Evolutionary conservation across 2,888 invertebrate species (phyloP), one percentile per base, ranked within the genome.

Genomic region (Corythucha ciliata): DNA sequence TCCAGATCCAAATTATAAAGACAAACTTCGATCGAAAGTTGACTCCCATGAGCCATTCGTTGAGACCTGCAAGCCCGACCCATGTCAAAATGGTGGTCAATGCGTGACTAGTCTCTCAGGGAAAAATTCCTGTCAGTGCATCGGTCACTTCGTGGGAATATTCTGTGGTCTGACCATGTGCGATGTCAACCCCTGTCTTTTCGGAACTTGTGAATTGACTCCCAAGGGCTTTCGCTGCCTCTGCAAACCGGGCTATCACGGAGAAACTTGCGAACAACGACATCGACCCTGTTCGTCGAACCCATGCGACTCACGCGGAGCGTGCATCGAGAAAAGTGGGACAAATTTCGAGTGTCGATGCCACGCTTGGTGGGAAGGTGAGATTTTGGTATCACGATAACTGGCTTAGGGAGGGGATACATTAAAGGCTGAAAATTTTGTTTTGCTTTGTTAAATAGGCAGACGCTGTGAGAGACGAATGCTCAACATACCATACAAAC

Each of bases 91-190:
- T 64, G 77, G 74, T 10, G 85, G 84, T 1, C 76, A 75, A 61
- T 86, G 85, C 64, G 69, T 78, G 6, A 66, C 71, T 2, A 76
- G 76, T 21, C 67, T 68, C 7, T 29, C 50, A 16, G 58, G 55
- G 5, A 76, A 68, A 56, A 77, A 73, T 59, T 74, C 74, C 53
- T 86, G 86, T 63, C 78, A 80, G 58, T 85, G 85, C 64, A 68
- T 69, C 25, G 80, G 81, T 55, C 80, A 81, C 66, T 84, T 77
- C 61, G 82, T 82, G 58, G 85, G 84, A 79, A 71, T 81, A 57
- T 83, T 87, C 67, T 88, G 87, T 67, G 77, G 81, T 18, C 70
- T 83, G 45, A 83, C 79, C 2, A 75, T 80, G 42, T 88, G 86
- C 69, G 84, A 86, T 63, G 68, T 81, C 36, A 78, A 79, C 7